A percentile compares a stretch with the other conserved stretches of the same genome.
These are phyloP conservation scores for Pteropus alecto DNA, from an alignment of 2,113 vertebrate genomes.

Conservation along the genomic window DNA sequence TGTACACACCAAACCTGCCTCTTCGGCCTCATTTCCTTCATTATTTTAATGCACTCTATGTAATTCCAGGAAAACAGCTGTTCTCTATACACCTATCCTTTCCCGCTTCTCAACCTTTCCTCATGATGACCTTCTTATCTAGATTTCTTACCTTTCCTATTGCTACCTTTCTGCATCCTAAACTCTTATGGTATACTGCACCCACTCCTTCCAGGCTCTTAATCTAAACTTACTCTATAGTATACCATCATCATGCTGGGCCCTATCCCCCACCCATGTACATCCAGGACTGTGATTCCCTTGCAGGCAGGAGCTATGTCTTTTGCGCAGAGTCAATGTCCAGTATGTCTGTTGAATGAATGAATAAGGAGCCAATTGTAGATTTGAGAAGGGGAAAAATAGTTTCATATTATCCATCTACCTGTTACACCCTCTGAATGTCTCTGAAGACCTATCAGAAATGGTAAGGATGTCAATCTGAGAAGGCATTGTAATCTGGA, in stretches of 20 bases:
- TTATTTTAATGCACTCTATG: neutral
- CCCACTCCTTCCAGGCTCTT: neutral
- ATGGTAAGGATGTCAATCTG: neutral
- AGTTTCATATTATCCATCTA: neutral
- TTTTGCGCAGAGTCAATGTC: neutral
- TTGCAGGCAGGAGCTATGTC: neutral
- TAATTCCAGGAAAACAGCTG: neutral
- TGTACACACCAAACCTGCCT: neutral
- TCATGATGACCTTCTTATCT: neutral
- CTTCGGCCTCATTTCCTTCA: neutral
- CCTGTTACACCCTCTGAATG: neutral
- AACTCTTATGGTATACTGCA: neutral
- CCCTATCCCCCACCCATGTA: no score
- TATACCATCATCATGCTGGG: neutral
- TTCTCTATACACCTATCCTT: neutral
- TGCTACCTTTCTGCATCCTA: neutral
- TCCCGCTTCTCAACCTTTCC: neutral
- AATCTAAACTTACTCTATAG: neutral
- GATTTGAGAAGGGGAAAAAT: neutral
- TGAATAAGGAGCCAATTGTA: neutral
- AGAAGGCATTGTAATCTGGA: neutral
- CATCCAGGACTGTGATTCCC: neutral
- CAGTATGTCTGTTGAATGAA: neutral
- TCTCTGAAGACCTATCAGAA: neutral
- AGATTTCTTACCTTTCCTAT: neutral